These are phyloP conservation scores for Sminthurides bifidus DNA, from an alignment of 1,140 invertebrate genomes.

Conservation along the genomic window DNA sequence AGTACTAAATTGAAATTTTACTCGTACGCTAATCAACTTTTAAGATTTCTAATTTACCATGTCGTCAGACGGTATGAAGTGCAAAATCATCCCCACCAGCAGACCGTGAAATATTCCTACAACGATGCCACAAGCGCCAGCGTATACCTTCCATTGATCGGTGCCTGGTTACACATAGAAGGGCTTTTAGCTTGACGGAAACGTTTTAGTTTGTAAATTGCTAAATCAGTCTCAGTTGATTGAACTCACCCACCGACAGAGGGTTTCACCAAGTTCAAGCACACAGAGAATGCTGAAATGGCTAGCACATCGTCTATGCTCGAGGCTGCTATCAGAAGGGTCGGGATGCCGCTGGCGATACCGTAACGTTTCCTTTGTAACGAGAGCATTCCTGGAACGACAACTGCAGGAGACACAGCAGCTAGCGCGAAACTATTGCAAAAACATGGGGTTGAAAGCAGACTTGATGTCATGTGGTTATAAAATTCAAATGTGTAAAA, in stretches of 20 bases:
- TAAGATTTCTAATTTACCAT: conserved; percentile 11
- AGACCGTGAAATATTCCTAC: conserved; percentile 19
- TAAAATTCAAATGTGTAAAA: neutral
- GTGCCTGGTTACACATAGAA: neutral
- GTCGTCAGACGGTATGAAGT: conserved; percentile 24
- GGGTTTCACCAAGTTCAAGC: conserved; percentile 57
- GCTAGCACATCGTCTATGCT: conserved; percentile 76
- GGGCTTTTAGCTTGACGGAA: neutral
- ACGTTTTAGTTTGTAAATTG: neutral
- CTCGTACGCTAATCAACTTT: neutral
- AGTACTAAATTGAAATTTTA: neutral
- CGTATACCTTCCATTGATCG: conserved; percentile 1
- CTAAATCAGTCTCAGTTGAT: neutral
- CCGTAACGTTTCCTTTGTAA: conserved; percentile 77
- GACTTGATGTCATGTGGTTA: neutral
- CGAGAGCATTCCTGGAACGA: conserved; percentile 78
- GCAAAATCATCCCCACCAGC: conserved; percentile 15
- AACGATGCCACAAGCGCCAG: neutral
- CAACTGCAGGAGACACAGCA: conserved; percentile 87
- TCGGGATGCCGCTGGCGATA: conserved; percentile 46
- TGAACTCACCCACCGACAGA: neutral
- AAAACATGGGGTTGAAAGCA: neutral
- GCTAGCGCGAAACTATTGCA: conserved; percentile 59
- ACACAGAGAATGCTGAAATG: conserved; percentile 78
- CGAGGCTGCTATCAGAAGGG: conserved; percentile 79